Conservation (phyloP, 1,140 invertebrate species). For the Anastrepha obliqua region DNA sequence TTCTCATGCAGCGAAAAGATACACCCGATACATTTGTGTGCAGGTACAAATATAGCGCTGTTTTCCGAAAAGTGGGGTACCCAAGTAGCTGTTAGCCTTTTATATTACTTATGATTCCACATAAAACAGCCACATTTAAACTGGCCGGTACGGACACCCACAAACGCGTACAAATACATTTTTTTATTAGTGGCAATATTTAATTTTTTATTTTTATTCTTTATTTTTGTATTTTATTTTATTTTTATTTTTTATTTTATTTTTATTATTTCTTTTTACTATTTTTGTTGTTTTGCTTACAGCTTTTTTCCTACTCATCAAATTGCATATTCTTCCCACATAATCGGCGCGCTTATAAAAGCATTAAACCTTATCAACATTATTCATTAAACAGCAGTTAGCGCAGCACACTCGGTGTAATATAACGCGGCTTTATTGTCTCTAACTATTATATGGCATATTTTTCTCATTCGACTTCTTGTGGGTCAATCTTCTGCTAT, state of each 20-base stretch:
- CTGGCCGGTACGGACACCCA: neutral
- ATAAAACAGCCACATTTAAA: neutral
- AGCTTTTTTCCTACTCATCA: neutral
- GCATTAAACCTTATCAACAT: slow-evolving; percentile 47
- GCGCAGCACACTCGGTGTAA: neutral
- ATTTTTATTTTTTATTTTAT: too few species aligned
- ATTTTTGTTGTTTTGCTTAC: neutral
- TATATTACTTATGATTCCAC: too few species aligned
- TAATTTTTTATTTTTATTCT: neutral
- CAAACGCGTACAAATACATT: neutral
- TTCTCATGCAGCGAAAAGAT: too few species aligned
- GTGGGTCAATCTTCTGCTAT: neutral
- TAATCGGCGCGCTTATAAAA: slow-evolving; percentile 31
- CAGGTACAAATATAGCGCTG: too few species aligned
- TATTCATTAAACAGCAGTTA: slow-evolving; percentile 32
- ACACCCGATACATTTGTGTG: too few species aligned
- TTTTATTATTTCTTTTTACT: too few species aligned
- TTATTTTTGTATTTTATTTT: too few species aligned
- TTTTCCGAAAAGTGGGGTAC: too few species aligned
- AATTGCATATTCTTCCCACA: slow-evolving; percentile 3
- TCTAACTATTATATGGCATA: slow-evolving; percentile 22
- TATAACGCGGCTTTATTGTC: slow-evolving; percentile 31
- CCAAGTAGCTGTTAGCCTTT: too few species aligned
- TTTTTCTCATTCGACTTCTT: neutral
- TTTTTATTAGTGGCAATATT: neutral